Conservation (phyloP, 2,888 invertebrate genomes). For the Ctena decussata region DNA sequence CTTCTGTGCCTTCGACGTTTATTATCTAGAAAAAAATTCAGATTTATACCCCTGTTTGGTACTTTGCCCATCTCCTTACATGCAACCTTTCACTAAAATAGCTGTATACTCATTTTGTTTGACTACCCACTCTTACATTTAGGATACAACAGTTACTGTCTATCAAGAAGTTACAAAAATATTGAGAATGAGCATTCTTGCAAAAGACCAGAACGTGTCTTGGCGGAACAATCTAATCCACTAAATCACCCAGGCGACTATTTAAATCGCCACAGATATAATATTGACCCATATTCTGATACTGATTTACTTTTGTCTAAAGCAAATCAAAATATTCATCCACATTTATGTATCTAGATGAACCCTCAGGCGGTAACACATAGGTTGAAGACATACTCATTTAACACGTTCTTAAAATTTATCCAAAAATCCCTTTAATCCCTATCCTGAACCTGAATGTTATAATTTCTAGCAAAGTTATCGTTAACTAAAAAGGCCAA, state of each 20-base stretch:
- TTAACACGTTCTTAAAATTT: constrained; percentile 1
- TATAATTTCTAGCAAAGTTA: background rate
- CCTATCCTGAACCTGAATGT: constrained; percentile 6
- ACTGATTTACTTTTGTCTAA: background rate
- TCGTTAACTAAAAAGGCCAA: no score
- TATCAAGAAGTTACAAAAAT: no score
- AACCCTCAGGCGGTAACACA: constrained; percentile 22
- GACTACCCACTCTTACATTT: no score
- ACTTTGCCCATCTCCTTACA: background rate
- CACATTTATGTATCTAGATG: constrained; percentile 9
- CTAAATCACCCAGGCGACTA: no score
- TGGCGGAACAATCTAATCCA: no score
- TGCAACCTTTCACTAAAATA: background rate
- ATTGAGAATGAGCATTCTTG: no score
- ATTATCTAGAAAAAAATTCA: no score
- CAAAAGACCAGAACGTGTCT: no score
- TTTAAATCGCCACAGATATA: constrained; percentile 13
- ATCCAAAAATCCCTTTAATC: constrained; percentile 3
- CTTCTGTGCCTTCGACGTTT: no score
- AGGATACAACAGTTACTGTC: no score
- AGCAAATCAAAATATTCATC: constrained; percentile 20
- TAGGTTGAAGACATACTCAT: background rate
- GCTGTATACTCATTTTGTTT: no score
- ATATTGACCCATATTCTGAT: constrained; percentile 16
- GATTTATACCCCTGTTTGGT: no score